phyloP scores from a whole-genome alignment of 2,888 invertebrate species.

The Hyposoter dolosus region DNA sequence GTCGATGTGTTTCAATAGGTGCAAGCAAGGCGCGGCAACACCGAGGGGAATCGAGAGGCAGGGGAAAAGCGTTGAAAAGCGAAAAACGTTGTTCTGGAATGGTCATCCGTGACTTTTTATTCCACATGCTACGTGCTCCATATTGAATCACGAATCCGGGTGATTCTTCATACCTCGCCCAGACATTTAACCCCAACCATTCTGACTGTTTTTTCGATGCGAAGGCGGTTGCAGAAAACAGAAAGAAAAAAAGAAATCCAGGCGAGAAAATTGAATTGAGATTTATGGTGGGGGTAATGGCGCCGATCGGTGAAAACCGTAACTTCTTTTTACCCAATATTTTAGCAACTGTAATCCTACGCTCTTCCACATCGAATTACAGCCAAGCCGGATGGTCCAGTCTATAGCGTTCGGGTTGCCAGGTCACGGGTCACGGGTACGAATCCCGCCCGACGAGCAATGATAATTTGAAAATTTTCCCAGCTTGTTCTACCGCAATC shows the following conservation, averaged over 20 bases:
- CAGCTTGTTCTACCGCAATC: too few species aligned
- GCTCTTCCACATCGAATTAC: not conserved
- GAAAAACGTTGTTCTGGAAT: conserved; percentile 28
- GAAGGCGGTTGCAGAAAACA: not conserved
- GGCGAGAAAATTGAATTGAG: conserved; percentile 46
- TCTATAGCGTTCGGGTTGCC: too few species aligned
- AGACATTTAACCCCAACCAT: conserved; percentile 13
- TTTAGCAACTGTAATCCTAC: not conserved
- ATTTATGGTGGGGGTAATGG: conserved; percentile 38
- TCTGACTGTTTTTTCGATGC: conserved; percentile 17
- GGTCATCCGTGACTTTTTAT: conserved; percentile 53
- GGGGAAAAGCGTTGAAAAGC: conserved; percentile 11
- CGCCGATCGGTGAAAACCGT: conserved; percentile 3
- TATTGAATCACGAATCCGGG: conserved; percentile 50
- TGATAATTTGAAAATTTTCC: too few species aligned
- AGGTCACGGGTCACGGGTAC: too few species aligned
- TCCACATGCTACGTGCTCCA: conserved; percentile 26
- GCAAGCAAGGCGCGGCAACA: not conserved
- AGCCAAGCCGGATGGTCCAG: not conserved
- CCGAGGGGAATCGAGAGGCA: not conserved
- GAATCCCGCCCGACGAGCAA: too few species aligned
- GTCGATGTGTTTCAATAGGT: not conserved
- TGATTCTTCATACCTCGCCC: conserved; percentile 47
- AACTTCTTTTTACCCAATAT: not conserved
- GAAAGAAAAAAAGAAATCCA: conserved; percentile 13